These are phyloP conservation scores for Epinephelus lanceolatus DNA, from an alignment of 2,113 vertebrate genomes.

Conservation along the genomic window DNA sequence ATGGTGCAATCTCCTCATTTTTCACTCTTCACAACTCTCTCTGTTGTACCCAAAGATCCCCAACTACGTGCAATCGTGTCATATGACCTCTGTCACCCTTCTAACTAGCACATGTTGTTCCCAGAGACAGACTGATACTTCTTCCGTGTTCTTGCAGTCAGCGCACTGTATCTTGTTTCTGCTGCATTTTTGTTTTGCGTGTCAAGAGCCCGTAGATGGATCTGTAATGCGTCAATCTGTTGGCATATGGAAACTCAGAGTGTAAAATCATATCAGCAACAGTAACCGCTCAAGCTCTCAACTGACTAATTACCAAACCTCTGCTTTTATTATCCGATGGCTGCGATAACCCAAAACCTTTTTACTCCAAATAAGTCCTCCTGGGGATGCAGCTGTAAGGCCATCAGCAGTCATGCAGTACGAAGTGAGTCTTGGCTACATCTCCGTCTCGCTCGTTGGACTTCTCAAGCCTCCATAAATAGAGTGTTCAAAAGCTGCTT, in stretches of 20 bases:
- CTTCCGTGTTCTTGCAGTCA: conserved; percentile 24
- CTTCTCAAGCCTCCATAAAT: conserved; percentile 42
- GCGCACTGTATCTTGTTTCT: conserved; percentile 13
- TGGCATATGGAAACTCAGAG: background rate
- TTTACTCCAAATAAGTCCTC: conserved; percentile 11
- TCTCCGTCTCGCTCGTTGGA: conserved; percentile 18
- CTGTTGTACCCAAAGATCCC: background rate
- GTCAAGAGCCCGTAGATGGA: background rate
- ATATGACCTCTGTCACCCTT: background rate
- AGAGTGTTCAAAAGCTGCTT: conserved; percentile 55
- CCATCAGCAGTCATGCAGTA: conserved; percentile 43
- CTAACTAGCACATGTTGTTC: conserved; percentile 19
- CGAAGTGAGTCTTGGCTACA: conserved; percentile 61
- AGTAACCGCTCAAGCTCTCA: conserved; percentile 1
- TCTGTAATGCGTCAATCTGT: background rate
- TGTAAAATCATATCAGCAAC: background rate
- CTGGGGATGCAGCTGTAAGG: conserved; percentile 15
- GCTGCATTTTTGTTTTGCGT: background rate
- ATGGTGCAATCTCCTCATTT: background rate
- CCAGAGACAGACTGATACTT: background rate
- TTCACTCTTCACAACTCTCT: background rate
- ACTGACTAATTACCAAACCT: background rate
- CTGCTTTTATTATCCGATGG: conserved; percentile 3
- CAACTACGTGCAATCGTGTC: background rate
- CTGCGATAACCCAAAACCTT: background rate